Percentiles rank a stretch among this genome's conserved stretches.
Conservation (phyloP, 2,113 vertebrate species). For the Sterrhoptilus dennistouni region DNA sequence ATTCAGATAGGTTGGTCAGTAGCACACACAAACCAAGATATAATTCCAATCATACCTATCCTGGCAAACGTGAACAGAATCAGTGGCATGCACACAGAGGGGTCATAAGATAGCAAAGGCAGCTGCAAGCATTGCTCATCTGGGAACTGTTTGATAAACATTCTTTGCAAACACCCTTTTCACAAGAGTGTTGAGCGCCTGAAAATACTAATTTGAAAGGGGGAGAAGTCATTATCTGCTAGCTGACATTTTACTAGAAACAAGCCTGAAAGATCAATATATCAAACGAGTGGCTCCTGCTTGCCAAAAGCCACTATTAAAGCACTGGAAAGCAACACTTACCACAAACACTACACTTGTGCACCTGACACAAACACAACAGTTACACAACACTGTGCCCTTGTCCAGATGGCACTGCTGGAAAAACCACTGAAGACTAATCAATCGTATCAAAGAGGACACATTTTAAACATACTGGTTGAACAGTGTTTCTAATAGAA, state of each 20-base stretch:
- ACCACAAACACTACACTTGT: not conserved
- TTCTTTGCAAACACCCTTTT: not conserved
- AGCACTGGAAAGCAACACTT: not conserved
- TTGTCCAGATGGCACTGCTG: not conserved
- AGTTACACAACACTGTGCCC: not conserved
- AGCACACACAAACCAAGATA: not conserved
- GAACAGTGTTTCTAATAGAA: not conserved
- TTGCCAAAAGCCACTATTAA: not conserved
- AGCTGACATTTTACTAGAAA: not conserved
- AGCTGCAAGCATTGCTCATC: not conserved
- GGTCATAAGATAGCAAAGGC: not conserved
- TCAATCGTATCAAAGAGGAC: not conserved
- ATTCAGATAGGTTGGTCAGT: not conserved
- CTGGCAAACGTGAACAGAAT: not conserved
- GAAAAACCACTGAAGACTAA: not conserved
- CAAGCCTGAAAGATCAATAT: not conserved
- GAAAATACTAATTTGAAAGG: not conserved
- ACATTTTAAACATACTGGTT: not conserved
- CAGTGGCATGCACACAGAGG: not conserved
- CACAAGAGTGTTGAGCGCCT: not conserved
- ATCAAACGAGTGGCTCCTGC: not conserved
- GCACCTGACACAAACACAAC: not conserved
- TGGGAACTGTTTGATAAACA: slow-evolving; percentile 1
- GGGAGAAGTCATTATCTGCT: not conserved
- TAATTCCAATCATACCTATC: not conserved